phyloP scores from a whole-genome alignment of 2,888 invertebrate species.

The Agelastica alni region DNA sequence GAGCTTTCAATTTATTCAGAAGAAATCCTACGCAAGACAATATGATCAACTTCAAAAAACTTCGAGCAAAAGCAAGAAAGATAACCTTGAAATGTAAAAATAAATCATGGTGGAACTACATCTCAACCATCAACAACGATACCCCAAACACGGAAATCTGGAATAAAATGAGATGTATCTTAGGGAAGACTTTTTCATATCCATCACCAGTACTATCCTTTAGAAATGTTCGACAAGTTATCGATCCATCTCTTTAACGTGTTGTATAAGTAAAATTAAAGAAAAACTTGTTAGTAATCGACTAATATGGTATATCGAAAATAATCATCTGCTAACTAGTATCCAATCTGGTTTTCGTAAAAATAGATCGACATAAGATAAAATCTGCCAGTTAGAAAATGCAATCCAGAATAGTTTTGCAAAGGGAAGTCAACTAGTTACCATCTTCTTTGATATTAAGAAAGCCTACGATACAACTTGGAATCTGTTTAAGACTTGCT shows the following conservation, averaged over 20 bases:
- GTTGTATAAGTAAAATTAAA: no score
- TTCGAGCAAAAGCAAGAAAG: no score
- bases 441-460: background rate
- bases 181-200: background rate
- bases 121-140: background rate
- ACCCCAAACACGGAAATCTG: no score
- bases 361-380: background rate
- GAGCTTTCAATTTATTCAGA: background rate
- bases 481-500: slow-evolving; percentile 4
- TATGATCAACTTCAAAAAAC: background rate
- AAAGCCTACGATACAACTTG: slow-evolving; percentile 2
- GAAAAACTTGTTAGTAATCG: slow-evolving; percentile 8
- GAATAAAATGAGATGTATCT: background rate
- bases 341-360: slow-evolving; percentile 2
- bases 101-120: background rate
- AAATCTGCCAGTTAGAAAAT: background rate
- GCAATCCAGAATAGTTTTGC: background rate
- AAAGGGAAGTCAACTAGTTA: background rate
- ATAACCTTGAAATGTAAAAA: background rate
- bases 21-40: background rate
- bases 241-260: no score
- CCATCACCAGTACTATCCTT: background rate
- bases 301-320: slow-evolving; percentile 10
- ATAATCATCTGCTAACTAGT: background rate
- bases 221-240: no score